A percentile compares a stretch with the other conserved stretches of the same genome.
Evolutionary conservation across 2,113 vertebrate species (phyloP).

Genomic region (Ceratotherium simum): DNA sequence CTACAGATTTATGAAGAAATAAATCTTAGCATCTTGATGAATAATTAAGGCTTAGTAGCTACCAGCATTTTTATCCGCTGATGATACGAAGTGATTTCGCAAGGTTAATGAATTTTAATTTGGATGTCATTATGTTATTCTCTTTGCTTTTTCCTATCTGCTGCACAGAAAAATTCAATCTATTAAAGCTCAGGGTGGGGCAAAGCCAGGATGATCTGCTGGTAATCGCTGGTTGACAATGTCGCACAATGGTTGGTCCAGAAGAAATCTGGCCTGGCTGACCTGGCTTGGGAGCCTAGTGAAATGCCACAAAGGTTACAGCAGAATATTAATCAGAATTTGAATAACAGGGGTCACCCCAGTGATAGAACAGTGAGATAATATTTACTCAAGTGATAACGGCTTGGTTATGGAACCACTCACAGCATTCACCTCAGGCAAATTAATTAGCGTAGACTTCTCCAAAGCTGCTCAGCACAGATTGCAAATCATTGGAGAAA

Average conservation of each 20-base stretch:
- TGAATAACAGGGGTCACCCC: background rate
- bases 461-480: background rate
- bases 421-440: background rate
- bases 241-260: background rate
- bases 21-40: slow-evolving; percentile 37
- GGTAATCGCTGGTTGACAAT: slow-evolving; percentile 42
- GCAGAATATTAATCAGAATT: background rate
- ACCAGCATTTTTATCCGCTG: slow-evolving; percentile 38
- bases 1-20: background rate
- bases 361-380: background rate
- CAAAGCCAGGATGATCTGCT: slow-evolving; percentile 29
- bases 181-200: slow-evolving; percentile 23
- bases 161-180: slow-evolving; percentile 29
- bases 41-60: slow-evolving; percentile 18
- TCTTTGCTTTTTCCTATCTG: slow-evolving; percentile 20
- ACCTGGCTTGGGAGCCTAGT: background rate
- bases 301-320: slow-evolving; percentile 5
- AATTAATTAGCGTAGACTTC: slow-evolving; percentile 47
- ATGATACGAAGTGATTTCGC: slow-evolving; percentile 36
- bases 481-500: slow-evolving; percentile 17
- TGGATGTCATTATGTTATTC: slow-evolving; percentile 47
- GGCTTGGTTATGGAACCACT: background rate
- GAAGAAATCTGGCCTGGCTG: background rate
- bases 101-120: slow-evolving; percentile 72
- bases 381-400: background rate